Evolutionary conservation across 1,140 invertebrate genomes (phyloP).

Genomic region (Magallana gigas): DNA sequence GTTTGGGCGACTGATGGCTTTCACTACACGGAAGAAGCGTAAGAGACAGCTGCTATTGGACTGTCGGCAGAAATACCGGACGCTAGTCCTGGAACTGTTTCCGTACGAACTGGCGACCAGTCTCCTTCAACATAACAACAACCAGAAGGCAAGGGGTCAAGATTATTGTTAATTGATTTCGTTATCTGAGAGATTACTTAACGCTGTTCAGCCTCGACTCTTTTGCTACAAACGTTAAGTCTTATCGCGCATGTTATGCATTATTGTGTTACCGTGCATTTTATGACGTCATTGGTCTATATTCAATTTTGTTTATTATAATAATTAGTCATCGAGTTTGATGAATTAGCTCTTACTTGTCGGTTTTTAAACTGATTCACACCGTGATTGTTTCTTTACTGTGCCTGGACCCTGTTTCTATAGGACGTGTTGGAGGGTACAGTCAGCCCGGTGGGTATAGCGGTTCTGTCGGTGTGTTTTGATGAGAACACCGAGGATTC

Average conservation of each 20-base stretch:
- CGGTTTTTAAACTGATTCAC: too few species aligned
- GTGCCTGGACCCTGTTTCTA: not conserved
- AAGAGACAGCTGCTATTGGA: not conserved
- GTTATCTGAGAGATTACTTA: too few species aligned
- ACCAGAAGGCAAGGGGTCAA: not conserved
- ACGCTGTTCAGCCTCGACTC: too few species aligned
- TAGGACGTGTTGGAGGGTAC: constrained; percentile 1
- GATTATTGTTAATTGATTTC: too few species aligned
- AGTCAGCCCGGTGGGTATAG: not conserved
- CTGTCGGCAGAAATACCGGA: not conserved
- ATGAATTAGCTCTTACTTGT: too few species aligned
- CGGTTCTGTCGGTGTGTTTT: not conserved
- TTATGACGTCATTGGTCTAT: too few species aligned
- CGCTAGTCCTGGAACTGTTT: not conserved
- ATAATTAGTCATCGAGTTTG: too few species aligned
- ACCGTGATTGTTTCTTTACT: too few species aligned
- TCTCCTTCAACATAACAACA: not conserved
- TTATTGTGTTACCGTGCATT: too few species aligned
- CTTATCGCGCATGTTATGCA: too few species aligned
- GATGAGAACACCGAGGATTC: not conserved
- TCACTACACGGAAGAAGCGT: not conserved
- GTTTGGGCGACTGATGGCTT: not conserved
- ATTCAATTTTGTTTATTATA: too few species aligned
- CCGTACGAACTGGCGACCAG: not conserved
- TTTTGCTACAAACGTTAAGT: too few species aligned